Evolutionary conservation across 2,113 vertebrate species (phyloP).

Genomic region (Otocyon megalotis): DNA sequence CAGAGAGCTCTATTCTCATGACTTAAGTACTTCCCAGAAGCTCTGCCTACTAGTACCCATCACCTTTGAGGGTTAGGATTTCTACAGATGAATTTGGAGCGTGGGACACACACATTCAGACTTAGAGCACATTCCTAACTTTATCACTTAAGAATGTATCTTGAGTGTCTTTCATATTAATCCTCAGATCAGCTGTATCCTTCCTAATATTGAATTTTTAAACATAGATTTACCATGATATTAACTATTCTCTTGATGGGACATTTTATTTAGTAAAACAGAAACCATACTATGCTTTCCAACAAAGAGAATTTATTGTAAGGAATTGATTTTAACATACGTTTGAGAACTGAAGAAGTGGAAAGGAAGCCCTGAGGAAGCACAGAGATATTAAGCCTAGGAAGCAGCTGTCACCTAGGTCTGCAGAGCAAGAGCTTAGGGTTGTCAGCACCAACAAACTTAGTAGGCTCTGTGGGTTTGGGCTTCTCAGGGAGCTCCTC

Average conservation of each 20-base stretch:
- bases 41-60: neutral
- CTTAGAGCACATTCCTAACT: neutral
- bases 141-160: neutral
- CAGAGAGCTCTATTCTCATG: neutral
- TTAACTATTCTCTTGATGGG: neutral
- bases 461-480: neutral
- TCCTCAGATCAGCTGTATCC: neutral
- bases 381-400: neutral
- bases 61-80: neutral
- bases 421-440: neutral
- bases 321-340: conserved; percentile 18
- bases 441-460: neutral
- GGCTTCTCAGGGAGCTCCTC: neutral
- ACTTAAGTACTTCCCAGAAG: neutral
- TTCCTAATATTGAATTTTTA: conserved; percentile 13
- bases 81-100: neutral
- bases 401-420: neutral
- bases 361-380: neutral
- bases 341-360: neutral
- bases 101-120: neutral
- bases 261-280: conserved; percentile 42
- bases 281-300: neutral
- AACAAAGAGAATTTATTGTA: neutral
- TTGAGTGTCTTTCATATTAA: neutral
- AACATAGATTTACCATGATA: neutral